Percentiles rank a stretch among this genome's conserved stretches.
Evolutionary conservation across 2,888 invertebrate genomes (phyloP).

Genomic region (Chirona hameri): DNA sequence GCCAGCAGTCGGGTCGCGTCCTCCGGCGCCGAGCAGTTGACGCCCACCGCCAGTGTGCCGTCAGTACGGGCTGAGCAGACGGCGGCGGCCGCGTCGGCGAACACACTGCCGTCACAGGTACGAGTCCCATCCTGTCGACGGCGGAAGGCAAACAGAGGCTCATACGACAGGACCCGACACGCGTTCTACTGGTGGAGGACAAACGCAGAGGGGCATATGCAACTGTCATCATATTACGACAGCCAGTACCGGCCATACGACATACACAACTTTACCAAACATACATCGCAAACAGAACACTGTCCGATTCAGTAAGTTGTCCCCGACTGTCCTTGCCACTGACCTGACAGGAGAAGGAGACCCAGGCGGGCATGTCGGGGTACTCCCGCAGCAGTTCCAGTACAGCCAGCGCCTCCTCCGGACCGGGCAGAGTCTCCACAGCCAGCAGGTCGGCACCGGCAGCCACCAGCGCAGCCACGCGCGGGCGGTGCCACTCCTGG

Average conservation of each 20-base stretch:
- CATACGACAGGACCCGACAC: too few species aligned
- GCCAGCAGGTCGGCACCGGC: slow-evolving; percentile 81
- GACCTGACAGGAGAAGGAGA: slow-evolving; percentile 82
- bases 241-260: too few species aligned
- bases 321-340: slow-evolving; percentile 28
- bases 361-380: slow-evolving; percentile 76
- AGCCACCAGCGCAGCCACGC: slow-evolving; percentile 72
- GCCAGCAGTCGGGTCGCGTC: slow-evolving; percentile 53
- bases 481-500: slow-evolving; percentile 77
- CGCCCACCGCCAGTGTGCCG: slow-evolving; percentile 79
- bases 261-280: too few species aligned
- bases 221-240: too few species aligned
- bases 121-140: slow-evolving; percentile 55
- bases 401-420: slow-evolving; percentile 75
- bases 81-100: slow-evolving; percentile 65
- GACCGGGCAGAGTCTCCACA: slow-evolving; percentile 87
- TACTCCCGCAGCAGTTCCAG: slow-evolving; percentile 73
- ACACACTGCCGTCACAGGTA: slow-evolving; percentile 75
- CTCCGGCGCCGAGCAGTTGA: slow-evolving; percentile 77
- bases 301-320: too few species aligned
- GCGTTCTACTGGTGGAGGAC: too few species aligned
- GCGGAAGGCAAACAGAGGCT: too few species aligned
- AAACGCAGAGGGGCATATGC: too few species aligned
- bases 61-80: slow-evolving; percentile 57
- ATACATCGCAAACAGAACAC: too few species aligned